phyloP scores from a whole-genome alignment of 2,113 vertebrate genomes.

The Sterrhoptilus dennistouni region DNA sequence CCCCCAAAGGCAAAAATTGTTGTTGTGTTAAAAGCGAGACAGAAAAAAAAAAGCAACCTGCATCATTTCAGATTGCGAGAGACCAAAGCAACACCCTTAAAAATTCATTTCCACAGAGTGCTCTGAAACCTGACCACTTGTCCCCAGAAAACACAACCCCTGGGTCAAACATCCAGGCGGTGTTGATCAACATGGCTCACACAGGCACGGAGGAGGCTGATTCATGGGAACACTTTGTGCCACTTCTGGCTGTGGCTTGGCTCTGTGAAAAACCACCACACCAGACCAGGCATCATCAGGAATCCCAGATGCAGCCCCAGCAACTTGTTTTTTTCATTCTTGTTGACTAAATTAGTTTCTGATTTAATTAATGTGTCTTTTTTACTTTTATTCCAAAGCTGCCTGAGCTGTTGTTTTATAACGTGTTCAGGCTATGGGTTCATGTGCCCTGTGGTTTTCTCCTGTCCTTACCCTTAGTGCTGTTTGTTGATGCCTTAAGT shows the following conservation, averaged over 20 bases:
- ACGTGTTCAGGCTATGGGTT: background rate
- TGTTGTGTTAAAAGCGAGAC: background rate
- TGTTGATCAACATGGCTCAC: background rate
- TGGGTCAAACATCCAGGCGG: background rate
- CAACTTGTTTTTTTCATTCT: background rate
- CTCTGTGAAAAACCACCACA: background rate
- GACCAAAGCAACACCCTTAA: background rate
- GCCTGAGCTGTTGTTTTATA: background rate
- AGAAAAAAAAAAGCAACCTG: background rate
- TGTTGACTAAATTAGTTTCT: background rate
- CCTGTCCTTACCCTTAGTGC: fast-evolving
- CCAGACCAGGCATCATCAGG: background rate
- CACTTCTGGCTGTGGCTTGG: fast-evolving
- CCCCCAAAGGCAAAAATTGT: background rate
- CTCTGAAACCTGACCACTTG: background rate
- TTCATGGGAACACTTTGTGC: background rate
- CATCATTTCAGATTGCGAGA: background rate
- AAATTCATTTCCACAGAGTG: background rate
- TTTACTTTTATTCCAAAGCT: background rate
- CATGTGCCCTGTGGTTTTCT: background rate
- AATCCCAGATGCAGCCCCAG: fast-evolving
- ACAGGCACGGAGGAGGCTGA: background rate
- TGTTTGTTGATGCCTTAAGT: too few relatives aligned
- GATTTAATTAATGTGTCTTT: background rate
- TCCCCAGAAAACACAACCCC: background rate